These are phyloP conservation scores for Drosophila austrosaltans DNA, from an alignment of 2,888 invertebrate species.

Conservation along the genomic window DNA sequence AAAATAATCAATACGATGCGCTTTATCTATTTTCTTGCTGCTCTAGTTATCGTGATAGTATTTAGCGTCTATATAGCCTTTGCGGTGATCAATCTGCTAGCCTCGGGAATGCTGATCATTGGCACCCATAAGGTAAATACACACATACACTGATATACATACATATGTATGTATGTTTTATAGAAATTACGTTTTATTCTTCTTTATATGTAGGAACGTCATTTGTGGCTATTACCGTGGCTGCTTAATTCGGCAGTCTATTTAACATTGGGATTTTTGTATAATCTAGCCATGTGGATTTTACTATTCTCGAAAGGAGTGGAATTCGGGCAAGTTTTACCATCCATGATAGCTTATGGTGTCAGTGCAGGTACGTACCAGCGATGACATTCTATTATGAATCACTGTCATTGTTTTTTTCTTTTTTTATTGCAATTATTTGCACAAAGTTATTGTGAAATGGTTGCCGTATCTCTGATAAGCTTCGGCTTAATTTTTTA, in stretches of 20 bases:
- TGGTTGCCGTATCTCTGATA: neutral
- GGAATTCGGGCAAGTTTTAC: neutral
- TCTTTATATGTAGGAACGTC: neutral
- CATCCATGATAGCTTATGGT: neutral
- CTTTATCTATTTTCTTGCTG: neutral
- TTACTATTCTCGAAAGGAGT: neutral
- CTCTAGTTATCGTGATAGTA: neutral
- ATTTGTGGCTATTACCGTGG: neutral
- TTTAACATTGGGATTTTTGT: neutral
- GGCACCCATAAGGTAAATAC: neutral
- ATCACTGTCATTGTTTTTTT: neutral
- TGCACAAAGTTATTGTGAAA: conserved; percentile 2
- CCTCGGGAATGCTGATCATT: neutral
- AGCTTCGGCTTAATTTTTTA: conserved; percentile 1
- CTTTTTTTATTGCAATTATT: neutral
- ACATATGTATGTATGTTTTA: neutral
- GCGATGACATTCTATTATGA: neutral
- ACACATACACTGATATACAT: neutral
- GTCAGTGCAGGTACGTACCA: neutral
- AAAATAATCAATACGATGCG: neutral
- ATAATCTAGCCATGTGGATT: neutral
- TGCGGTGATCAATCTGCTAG: neutral
- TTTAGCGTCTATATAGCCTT: neutral
- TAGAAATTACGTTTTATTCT: neutral
- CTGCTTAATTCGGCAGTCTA: neutral